Conservation (phyloP, 2,113 vertebrate species). For the Tauraco erythrolophus region DNA sequence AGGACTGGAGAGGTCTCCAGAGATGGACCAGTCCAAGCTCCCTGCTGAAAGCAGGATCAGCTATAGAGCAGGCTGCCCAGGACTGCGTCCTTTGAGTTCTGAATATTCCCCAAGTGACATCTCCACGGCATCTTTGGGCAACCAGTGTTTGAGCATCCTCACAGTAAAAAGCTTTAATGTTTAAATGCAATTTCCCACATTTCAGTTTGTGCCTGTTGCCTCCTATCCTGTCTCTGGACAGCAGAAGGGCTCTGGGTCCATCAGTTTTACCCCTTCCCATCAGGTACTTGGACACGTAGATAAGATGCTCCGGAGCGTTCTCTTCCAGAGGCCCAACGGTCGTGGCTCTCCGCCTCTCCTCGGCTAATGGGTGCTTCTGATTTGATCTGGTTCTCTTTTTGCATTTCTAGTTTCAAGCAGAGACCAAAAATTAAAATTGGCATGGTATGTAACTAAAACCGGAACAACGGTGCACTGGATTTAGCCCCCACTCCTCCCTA, state of each 20-base stretch:
- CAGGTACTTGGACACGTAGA: accelerated
- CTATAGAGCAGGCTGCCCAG: not conserved
- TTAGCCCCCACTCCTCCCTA: accelerated
- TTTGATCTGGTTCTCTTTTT: not conserved
- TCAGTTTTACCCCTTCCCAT: not conserved
- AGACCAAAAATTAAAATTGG: not conserved
- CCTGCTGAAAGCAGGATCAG: not conserved
- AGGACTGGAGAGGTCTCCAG: not conserved
- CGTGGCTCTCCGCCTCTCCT: not conserved
- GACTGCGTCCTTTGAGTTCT: not conserved
- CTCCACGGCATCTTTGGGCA: not conserved
- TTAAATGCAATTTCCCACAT: not conserved
- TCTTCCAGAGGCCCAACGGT: not conserved
- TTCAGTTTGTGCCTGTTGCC: not conserved
- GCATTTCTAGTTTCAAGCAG: not conserved
- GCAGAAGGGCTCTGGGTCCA: not conserved
- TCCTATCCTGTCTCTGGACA: not conserved
- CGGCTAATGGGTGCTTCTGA: not conserved
- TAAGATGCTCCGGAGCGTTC: not conserved
- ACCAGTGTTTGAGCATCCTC: not conserved
- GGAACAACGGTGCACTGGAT: accelerated
- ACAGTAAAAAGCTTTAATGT: not conserved
- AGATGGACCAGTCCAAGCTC: not conserved
- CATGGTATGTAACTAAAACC: not conserved
- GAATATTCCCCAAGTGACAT: accelerated